Percentiles rank a stretch among this genome's conserved stretches.
Evolutionary conservation across 30 jellyfish, hydroid and myxozoan species (phyloP).

Genomic region (Pseudorhiza aurosa): DNA sequence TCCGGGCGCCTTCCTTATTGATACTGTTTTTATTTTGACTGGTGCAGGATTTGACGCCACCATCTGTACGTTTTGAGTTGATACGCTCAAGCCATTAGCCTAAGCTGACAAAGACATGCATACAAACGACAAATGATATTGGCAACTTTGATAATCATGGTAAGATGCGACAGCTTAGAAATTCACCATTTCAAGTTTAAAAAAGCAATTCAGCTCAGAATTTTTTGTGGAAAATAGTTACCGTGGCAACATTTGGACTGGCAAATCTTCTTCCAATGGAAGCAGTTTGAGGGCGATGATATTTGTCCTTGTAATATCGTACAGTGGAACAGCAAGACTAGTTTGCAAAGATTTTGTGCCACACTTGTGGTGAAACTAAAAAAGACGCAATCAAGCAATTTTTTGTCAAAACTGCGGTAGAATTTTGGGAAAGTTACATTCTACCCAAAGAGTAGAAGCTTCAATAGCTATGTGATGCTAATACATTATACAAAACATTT

Average conservation of each 20-base stretch:
- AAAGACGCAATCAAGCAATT: background rate
- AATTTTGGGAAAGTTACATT: too few species aligned
- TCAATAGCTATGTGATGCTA: background rate
- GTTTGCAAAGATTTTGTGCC: conserved; percentile 14
- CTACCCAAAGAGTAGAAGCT: background rate
- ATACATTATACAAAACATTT: background rate
- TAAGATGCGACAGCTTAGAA: too few species aligned
- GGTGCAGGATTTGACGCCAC: too few species aligned
- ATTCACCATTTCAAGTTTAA: too few species aligned
- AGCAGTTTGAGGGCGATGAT: conserved; percentile 36
- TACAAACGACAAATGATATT: too few species aligned
- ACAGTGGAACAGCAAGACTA: conserved; percentile 46
- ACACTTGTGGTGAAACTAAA: conserved; percentile 11
- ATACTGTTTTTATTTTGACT: too few species aligned
- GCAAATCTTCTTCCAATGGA: conserved; percentile 37
- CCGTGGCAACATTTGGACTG: conserved; percentile 62
- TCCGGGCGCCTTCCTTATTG: too few species aligned
- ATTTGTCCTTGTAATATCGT: conserved; percentile 36
- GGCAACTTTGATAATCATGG: too few species aligned
- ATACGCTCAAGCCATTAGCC: too few species aligned
- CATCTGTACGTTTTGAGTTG: too few species aligned
- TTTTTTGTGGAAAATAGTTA: background rate
- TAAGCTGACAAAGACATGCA: too few species aligned
- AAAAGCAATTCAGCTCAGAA: too few species aligned
- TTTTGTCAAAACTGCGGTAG: background rate